Conservation (phyloP, 2,797 vertebrate species). For the Florisuga fusca region DNA sequence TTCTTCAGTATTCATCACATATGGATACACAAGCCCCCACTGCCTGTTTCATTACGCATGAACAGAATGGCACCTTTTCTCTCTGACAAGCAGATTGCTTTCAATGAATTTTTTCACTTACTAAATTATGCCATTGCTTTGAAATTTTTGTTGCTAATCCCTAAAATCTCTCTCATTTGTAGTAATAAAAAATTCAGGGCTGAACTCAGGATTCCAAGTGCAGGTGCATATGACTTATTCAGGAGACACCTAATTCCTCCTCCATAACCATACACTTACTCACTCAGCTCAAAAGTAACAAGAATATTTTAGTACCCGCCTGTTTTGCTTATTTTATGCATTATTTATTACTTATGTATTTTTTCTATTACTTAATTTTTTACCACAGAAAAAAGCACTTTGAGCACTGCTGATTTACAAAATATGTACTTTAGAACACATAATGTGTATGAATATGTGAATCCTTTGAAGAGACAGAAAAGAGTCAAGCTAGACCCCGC, state of each 20-base stretch:
- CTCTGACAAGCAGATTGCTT: neutral
- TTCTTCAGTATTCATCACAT: neutral
- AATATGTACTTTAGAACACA: neutral
- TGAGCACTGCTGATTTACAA: neutral
- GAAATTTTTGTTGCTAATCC: neutral
- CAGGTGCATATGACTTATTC: neutral
- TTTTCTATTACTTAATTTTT: neutral
- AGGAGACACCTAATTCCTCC: neutral
- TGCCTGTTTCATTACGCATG: neutral
- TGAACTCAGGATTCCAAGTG: neutral
- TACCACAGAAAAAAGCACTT: neutral
- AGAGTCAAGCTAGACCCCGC: fast-evolving
- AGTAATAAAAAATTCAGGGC: neutral
- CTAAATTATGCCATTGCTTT: neutral
- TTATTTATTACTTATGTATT: neutral
- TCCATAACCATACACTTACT: neutral
- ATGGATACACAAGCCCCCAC: neutral
- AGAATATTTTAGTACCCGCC: neutral
- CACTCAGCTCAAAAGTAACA: neutral
- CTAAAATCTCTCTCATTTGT: neutral
- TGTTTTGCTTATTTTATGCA: neutral
- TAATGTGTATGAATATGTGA: fast-evolving
- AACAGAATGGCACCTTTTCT: neutral
- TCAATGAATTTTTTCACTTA: neutral
- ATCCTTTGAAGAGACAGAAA: neutral